Evolutionary conservation across 2,797 vertebrate species (phyloP).

Genomic region (Halcyon leucocephala): DNA sequence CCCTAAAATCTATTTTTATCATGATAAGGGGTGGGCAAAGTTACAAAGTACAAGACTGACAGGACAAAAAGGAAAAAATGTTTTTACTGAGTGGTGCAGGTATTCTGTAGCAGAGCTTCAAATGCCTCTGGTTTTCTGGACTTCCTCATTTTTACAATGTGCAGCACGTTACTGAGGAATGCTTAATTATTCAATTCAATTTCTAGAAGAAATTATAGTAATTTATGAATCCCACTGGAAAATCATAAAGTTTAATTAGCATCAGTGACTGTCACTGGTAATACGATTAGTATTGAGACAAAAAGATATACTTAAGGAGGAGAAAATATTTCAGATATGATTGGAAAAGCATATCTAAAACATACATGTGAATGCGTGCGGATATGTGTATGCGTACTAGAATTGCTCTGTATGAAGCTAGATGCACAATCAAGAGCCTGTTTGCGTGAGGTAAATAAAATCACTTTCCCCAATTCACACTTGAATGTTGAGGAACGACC

Average conservation of each 20-base stretch:
- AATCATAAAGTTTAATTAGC: not conserved
- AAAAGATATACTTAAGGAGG: not conserved
- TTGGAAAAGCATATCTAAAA: not conserved
- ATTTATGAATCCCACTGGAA: not conserved
- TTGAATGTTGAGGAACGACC: not conserved
- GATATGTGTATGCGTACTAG: too few relatives aligned
- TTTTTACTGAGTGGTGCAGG: not conserved
- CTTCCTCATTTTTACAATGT: not conserved
- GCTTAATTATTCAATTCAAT: not conserved
- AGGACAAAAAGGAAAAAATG: not conserved
- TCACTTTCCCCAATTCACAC: not conserved
- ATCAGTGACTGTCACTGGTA: not conserved
- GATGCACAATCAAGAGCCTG: not conserved
- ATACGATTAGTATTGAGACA: not conserved
- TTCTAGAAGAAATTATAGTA: not conserved
- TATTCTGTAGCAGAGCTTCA: not conserved
- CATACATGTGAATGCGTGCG: not conserved
- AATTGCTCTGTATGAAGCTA: not conserved
- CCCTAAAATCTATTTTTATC: constrained; percentile 47
- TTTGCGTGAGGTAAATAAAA: not conserved
- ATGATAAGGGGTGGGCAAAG: not conserved
- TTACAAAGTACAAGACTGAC: not conserved
- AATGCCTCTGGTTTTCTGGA: not conserved
- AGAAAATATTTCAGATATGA: not conserved
- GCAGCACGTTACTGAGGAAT: not conserved